Conservation (phyloP, 2,113 vertebrate genomes). For the Myiozetetes cayanensis region DNA sequence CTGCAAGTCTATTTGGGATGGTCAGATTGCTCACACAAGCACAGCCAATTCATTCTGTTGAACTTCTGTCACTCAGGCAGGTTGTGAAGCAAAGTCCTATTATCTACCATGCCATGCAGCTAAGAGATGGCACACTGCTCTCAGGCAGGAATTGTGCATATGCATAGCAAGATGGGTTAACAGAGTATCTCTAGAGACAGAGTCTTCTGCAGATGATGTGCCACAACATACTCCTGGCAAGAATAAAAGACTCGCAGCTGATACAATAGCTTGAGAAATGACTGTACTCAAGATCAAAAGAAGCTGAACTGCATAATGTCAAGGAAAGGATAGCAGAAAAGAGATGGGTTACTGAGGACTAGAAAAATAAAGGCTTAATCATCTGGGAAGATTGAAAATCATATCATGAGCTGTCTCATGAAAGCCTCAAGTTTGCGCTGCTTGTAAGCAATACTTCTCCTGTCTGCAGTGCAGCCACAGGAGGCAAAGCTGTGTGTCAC, state of each 20-base stretch:
- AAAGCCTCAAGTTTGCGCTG: background rate
- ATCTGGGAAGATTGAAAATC: conserved; percentile 14
- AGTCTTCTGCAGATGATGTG: conserved; percentile 6
- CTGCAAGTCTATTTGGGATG: conserved; percentile 4
- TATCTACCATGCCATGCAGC: background rate
- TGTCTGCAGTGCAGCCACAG: background rate
- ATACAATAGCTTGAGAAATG: conserved; percentile 31
- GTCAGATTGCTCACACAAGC: background rate
- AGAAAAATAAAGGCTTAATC: conserved; percentile 28
- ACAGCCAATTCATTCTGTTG: background rate
- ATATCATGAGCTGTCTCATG: background rate
- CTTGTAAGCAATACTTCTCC: background rate
- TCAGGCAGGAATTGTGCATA: background rate
- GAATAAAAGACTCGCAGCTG: background rate
- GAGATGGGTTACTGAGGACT: background rate
- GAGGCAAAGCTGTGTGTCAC: background rate
- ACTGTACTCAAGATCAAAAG: conserved; percentile 30
- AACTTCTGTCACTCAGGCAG: conserved; percentile 2
- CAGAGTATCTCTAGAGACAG: background rate
- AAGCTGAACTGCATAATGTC: conserved; percentile 14
- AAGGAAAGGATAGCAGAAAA: conserved; percentile 28
- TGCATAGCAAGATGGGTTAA: background rate
- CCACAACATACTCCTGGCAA: background rate
- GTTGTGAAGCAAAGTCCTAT: background rate
- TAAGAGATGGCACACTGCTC: background rate